phyloP scores from a whole-genome alignment of 2,113 vertebrate genomes.

The Xenopus tropicalis region DNA sequence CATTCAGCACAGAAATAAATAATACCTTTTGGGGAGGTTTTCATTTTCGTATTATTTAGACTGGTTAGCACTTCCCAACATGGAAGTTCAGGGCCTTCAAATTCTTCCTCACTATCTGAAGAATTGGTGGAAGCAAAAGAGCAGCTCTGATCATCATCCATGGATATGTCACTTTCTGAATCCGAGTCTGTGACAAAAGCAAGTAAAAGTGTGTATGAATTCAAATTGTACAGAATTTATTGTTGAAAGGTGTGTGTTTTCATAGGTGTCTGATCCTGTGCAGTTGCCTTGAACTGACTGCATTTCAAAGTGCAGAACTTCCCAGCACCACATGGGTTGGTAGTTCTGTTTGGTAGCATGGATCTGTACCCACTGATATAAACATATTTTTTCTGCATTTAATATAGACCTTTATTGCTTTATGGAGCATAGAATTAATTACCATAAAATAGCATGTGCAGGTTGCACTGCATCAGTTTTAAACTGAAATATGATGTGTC shows the following conservation, averaged over 20 bases:
- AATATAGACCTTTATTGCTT: too few species aligned
- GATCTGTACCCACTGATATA: too few species aligned
- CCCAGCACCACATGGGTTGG: not conserved
- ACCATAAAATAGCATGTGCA: too few species aligned
- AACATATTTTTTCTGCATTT: too few species aligned
- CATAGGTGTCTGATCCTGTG: not conserved
- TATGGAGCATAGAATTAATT: too few species aligned
- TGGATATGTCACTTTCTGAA: conserved; percentile 83
- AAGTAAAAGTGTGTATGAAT: not conserved
- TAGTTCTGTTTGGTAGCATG: not conserved
- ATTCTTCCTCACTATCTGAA: conserved; percentile 87
- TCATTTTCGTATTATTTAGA: conserved; percentile 56
- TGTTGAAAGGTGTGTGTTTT: not conserved
- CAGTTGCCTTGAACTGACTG: not conserved
- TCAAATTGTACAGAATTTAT: too few species aligned
- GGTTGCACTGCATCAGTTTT: too few species aligned
- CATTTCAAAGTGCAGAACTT: not conserved
- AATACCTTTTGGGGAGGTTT: conserved; percentile 65
- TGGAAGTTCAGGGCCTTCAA: conserved; percentile 66
- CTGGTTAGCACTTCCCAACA: conserved; percentile 80
- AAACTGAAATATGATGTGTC: too few species aligned
- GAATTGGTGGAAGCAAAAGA: conserved; percentile 88
- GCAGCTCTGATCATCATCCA: conserved; percentile 86
- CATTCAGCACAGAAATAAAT: not conserved
- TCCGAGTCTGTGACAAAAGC: conserved; percentile 74